Conservation (phyloP, 2,797 vertebrate genomes). For the Hemitrygon akajei region DNA sequence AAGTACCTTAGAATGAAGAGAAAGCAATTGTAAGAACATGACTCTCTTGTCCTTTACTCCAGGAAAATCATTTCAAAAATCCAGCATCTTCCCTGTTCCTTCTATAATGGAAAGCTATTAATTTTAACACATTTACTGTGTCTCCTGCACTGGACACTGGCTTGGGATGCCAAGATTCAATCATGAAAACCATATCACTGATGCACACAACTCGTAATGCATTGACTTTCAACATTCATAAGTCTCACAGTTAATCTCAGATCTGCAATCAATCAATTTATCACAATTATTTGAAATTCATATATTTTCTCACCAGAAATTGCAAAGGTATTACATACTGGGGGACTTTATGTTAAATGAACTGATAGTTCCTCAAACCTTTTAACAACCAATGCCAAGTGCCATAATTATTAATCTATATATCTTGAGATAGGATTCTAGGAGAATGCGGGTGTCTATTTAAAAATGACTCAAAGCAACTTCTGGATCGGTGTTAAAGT, state of each 20-base stretch:
- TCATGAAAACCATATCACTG: background rate
- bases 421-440: background rate
- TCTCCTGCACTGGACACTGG: background rate
- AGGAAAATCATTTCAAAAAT: background rate
- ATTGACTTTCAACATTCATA: background rate
- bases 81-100: background rate
- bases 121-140: background rate
- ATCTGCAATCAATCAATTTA: background rate
- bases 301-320: background rate
- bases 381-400: background rate
- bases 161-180: background rate
- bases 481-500: too few species aligned
- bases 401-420: background rate
- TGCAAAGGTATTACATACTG: background rate
- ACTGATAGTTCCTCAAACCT: background rate
- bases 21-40: background rate
- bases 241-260: background rate
- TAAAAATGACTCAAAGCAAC: too few species aligned
- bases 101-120: background rate
- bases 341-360: background rate
- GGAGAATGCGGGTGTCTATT: too few species aligned
- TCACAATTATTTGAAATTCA: background rate
- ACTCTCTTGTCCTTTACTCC: background rate
- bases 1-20: too few species aligned
- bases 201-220: background rate